A percentile compares a stretch with the other conserved stretches of the same genome.
phyloP scores from a whole-genome alignment of 2,113 vertebrate genomes.

The Miniopterus natalensis region DNA sequence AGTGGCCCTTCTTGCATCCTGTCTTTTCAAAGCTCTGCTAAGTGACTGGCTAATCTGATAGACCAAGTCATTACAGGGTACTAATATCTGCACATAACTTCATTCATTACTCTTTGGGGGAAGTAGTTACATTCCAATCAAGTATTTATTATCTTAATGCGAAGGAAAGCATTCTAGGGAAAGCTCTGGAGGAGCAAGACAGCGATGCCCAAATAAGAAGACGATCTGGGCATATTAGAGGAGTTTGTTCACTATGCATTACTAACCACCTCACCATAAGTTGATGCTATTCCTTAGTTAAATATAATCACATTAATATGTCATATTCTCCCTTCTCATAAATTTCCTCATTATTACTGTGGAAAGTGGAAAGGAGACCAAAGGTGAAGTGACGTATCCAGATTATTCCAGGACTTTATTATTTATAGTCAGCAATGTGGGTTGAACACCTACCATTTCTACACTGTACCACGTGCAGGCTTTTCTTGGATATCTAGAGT shows the following conservation, averaged over 20 bases:
- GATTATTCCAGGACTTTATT: conserved; percentile 12
- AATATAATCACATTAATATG: not conserved
- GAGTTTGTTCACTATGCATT: not conserved
- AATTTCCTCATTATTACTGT: conserved; percentile 20
- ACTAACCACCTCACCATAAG: not conserved
- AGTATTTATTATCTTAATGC: conserved; percentile 26
- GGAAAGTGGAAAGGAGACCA: not conserved
- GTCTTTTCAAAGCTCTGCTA: not conserved
- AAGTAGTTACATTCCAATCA: conserved; percentile 49
- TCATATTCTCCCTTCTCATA: not conserved
- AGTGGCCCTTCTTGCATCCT: not conserved
- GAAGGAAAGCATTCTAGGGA: conserved; percentile 29
- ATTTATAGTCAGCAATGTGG: not conserved
- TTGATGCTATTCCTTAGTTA: not conserved
- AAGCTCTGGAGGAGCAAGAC: not conserved
- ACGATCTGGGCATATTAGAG: not conserved
- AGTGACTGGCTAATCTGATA: conserved; percentile 44
- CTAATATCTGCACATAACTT: conserved; percentile 10
- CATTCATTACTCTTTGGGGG: not conserved
- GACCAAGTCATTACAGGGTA: not conserved
- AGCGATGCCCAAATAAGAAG: not conserved
- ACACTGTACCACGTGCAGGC: not conserved
- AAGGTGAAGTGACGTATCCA: not conserved
- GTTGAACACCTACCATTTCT: not conserved
- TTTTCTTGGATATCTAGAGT: not conserved